Evolutionary conservation across 2,797 vertebrate genomes (phyloP).

Genomic region (Pangasius larnaudii): DNA sequence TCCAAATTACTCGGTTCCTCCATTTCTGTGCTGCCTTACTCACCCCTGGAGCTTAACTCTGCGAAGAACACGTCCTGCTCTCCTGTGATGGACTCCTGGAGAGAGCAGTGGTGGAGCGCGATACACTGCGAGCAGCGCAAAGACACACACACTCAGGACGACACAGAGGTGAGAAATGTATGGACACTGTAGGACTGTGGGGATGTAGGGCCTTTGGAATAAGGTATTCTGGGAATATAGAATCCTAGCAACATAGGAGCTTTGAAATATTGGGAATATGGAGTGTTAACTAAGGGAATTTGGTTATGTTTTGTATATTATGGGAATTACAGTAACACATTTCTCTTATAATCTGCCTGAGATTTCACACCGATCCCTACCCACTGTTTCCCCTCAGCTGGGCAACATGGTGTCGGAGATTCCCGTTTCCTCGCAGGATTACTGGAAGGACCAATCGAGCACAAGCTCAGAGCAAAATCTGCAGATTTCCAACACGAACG

Average conservation of each 20-base stretch:
- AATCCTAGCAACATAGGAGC: not conserved
- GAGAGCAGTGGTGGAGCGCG: slow-evolving; percentile 87
- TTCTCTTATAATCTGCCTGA: not conserved
- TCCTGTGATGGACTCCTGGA: slow-evolving; percentile 80
- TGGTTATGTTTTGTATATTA: not conserved
- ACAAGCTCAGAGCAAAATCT: slow-evolving; percentile 83
- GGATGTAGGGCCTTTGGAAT: not conserved
- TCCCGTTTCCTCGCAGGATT: slow-evolving; percentile 80
- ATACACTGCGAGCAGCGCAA: slow-evolving; percentile 80
- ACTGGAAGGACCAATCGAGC: slow-evolving; percentile 87
- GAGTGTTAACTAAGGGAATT: not conserved
- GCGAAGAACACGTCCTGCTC: slow-evolving; percentile 79
- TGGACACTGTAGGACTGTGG: not conserved
- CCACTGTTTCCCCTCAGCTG: slow-evolving; percentile 58
- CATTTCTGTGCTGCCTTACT: slow-evolving; percentile 76
- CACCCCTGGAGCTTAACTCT: slow-evolving; percentile 78
- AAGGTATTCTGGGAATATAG: too few relatives aligned
- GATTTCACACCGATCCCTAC: not conserved
- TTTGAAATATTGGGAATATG: not conserved
- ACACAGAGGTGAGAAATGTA: slow-evolving; percentile 61
- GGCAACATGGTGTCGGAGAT: slow-evolving; percentile 67
- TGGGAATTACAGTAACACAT: not conserved
- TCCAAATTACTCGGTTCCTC: slow-evolving; percentile 80
- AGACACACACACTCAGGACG: slow-evolving; percentile 68
- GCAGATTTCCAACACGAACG: slow-evolving; percentile 82